phyloP scores from a whole-genome alignment of 2,797 vertebrate species.

The Phrynocephalus guinanensis region DNA sequence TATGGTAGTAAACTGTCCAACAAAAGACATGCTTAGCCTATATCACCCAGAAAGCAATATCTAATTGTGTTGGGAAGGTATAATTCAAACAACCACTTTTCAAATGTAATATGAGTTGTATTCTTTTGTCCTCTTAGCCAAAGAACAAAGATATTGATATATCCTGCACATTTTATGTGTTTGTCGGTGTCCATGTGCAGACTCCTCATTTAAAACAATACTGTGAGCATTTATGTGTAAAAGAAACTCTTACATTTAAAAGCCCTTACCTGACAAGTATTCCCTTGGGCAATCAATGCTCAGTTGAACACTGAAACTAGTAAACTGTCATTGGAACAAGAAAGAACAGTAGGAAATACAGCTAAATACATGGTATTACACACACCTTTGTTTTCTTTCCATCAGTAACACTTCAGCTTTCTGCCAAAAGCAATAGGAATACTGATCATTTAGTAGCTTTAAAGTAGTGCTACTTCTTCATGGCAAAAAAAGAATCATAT shows the following conservation, averaged over 20 bases:
- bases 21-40: not conserved
- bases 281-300: slow-evolving; percentile 20
- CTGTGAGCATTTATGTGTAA: not conserved
- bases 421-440: slow-evolving; percentile 3
- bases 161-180: slow-evolving; percentile 8
- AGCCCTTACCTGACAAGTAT: not conserved
- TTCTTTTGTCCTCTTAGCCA: not conserved
- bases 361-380: slow-evolving; percentile 17
- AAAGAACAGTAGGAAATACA: not conserved
- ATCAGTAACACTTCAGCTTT: not conserved
- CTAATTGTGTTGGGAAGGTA: not conserved
- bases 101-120: not conserved
- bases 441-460: slow-evolving; percentile 18
- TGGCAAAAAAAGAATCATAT: slow-evolving; percentile 17
- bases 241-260: not conserved
- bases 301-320: slow-evolving; percentile 13
- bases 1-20: not conserved
- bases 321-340: not conserved
- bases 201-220: not conserved
- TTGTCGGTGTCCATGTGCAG: not conserved
- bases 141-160: not conserved
- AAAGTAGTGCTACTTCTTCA: slow-evolving; percentile 27
- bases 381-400: slow-evolving; percentile 30
- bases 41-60: not conserved
- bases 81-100: not conserved